These are phyloP conservation scores for Melieria crassipennis DNA, from an alignment of 2,888 invertebrate species.

Conservation along the genomic window DNA sequence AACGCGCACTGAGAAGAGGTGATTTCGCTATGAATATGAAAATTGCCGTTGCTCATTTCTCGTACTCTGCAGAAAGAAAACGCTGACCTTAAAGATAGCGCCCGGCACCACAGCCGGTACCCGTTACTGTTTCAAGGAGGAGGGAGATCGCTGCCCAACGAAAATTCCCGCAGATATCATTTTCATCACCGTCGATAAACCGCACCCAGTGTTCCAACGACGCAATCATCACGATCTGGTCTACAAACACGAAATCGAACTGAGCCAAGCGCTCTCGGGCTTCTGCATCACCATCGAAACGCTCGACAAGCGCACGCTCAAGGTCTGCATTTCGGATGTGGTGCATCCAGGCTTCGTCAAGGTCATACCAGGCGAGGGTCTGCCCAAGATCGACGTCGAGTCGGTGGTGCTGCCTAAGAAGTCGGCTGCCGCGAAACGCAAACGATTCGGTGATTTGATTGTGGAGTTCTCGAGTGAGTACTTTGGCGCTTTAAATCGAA, in stretches of 20 bases:
- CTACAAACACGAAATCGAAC: conserved; percentile 70
- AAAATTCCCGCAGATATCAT: conserved; percentile 76
- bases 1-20: conserved; percentile 70
- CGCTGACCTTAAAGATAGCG: conserved; percentile 77
- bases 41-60: background rate
- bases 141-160: conserved; percentile 82
- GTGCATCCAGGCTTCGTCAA: conserved; percentile 77
- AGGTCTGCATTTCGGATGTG: conserved; percentile 77
- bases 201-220: conserved; percentile 68
- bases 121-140: conserved; percentile 78
- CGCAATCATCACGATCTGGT: conserved; percentile 76
- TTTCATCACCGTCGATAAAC: conserved; percentile 78
- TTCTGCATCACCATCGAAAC: conserved; percentile 74
- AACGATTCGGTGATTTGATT: conserved; percentile 73
- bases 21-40: background rate
- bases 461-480: conserved; percentile 71
- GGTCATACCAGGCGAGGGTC: conserved; percentile 76
- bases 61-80: conserved; percentile 70
- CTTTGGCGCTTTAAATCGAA: background rate
- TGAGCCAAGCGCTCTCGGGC: conserved; percentile 79
- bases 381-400: conserved; percentile 71
- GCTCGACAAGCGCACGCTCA: conserved; percentile 75
- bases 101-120: conserved; percentile 80
- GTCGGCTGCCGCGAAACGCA: conserved; percentile 72
- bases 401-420: conserved; percentile 70